Conservation (phyloP, 1,140 invertebrate genomes). For the Zaprionus ghesquierei region DNA sequence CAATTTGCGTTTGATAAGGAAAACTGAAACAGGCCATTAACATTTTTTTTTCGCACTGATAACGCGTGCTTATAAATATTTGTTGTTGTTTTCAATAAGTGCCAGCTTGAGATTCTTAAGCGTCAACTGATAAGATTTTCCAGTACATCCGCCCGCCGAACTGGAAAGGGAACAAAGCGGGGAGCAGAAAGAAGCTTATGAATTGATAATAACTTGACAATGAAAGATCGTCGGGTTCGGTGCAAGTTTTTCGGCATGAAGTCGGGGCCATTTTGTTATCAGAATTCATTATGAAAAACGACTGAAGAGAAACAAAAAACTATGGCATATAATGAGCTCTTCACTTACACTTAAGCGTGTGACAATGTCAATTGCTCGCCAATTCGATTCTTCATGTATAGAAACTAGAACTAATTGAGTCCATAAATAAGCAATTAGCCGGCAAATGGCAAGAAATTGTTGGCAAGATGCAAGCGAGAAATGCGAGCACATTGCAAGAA, state of each 20-base stretch:
- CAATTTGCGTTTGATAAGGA: background rate
- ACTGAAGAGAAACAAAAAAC: background rate
- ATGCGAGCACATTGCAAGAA: slow-evolving; percentile 6
- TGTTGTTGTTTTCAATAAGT: background rate
- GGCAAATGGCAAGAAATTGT: slow-evolving; percentile 14
- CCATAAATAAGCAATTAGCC: slow-evolving; percentile 33
- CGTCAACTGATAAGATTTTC: background rate
- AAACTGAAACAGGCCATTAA: background rate
- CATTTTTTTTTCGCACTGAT: background rate
- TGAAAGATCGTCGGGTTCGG: slow-evolving; percentile 8
- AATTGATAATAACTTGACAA: slow-evolving; percentile 16
- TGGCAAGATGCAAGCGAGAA: slow-evolving; percentile 23
- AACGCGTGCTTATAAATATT: background rate
- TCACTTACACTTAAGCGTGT: background rate
- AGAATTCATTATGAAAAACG: background rate
- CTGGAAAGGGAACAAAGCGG: background rate
- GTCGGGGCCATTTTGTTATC: slow-evolving; percentile 15
- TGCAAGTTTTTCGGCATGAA: slow-evolving; percentile 9
- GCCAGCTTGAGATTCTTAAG: background rate
- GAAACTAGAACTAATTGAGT: slow-evolving; percentile 1
- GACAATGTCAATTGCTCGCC: background rate
- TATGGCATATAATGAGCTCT: background rate
- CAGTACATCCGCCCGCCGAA: background rate
- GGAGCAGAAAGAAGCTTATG: background rate
- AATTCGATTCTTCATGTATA: background rate